Evolutionary conservation across 2,113 vertebrate genomes (phyloP).

Genomic region (Psilopogon haemacephalus): DNA sequence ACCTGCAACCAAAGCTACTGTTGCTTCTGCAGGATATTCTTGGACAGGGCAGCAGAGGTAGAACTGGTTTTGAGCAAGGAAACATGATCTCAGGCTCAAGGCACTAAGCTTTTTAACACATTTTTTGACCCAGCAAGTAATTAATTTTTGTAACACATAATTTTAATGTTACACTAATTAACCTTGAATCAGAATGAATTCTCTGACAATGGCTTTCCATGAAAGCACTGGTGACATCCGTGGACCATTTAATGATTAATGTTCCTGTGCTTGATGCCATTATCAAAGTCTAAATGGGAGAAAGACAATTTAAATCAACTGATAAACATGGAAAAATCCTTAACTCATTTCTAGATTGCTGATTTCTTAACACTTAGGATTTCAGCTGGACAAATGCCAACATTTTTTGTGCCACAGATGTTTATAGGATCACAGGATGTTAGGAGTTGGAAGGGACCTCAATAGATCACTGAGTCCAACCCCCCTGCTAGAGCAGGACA

Average conservation of each 20-base stretch:
- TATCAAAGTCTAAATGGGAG: background rate
- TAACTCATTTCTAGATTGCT: background rate
- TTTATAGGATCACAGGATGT: background rate
- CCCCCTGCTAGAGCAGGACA: too few species aligned
- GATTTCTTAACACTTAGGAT: background rate
- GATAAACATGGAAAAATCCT: conserved; percentile 25
- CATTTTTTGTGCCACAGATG: background rate
- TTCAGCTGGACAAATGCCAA: background rate
- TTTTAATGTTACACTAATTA: conserved; percentile 80
- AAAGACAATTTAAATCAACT: background rate
- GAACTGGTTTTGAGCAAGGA: conserved; percentile 45
- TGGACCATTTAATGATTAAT: conserved; percentile 24
- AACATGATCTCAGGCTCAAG: conserved; percentile 29
- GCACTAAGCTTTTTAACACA: conserved; percentile 55
- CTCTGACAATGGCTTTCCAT: conserved; percentile 69
- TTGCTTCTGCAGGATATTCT: background rate
- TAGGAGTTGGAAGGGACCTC: too few species aligned
- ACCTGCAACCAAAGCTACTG: conserved; percentile 44
- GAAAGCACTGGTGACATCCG: conserved; percentile 53
- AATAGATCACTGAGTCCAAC: too few species aligned
- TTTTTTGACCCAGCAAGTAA: conserved; percentile 73
- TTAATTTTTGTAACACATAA: conserved; percentile 76
- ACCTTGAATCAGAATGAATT: conserved; percentile 76
- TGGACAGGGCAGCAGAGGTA: background rate
- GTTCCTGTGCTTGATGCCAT: conserved; percentile 5